Percentiles rank a stretch among this genome's conserved stretches.
Evolutionary conservation across 2,797 vertebrate genomes (phyloP).

Genomic region (Megalops cyprinoides): DNA sequence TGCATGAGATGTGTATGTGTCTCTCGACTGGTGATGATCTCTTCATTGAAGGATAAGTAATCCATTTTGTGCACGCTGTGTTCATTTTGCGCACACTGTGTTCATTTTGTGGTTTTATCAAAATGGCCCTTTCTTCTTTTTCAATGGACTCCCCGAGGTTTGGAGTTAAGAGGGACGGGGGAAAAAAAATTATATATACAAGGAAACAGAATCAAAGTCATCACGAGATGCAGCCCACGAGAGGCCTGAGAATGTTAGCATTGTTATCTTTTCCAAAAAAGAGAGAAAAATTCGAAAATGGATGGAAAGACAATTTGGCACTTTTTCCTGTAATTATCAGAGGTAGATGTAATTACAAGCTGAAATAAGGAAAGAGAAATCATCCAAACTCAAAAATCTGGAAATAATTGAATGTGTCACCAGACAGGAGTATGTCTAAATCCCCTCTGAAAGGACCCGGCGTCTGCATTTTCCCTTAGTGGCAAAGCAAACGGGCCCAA

Average conservation of each 20-base stretch:
- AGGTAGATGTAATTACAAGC: background rate
- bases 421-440: slow-evolving; percentile 31
- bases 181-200: background rate
- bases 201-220: background rate
- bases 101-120: background rate
- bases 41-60: slow-evolving; percentile 20
- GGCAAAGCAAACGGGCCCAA: slow-evolving; percentile 23
- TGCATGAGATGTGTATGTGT: background rate
- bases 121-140: background rate
- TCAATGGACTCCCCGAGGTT: slow-evolving; percentile 2
- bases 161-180: background rate
- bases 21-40: background rate
- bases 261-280: background rate
- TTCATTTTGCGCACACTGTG: background rate
- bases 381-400: slow-evolving; percentile 32
- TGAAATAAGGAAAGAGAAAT: slow-evolving; percentile 20
- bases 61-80: slow-evolving; percentile 2
- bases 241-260: background rate
- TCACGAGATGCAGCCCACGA: background rate
- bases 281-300: background rate
- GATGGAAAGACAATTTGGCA: slow-evolving; percentile 13
- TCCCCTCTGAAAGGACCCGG: slow-evolving; percentile 30
- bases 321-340: background rate
- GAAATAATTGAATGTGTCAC: slow-evolving; percentile 38
- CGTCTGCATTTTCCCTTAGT: slow-evolving; percentile 16